phyloP scores from a whole-genome alignment of 2,113 vertebrate species.

The Hemibagrus wyckioides region DNA sequence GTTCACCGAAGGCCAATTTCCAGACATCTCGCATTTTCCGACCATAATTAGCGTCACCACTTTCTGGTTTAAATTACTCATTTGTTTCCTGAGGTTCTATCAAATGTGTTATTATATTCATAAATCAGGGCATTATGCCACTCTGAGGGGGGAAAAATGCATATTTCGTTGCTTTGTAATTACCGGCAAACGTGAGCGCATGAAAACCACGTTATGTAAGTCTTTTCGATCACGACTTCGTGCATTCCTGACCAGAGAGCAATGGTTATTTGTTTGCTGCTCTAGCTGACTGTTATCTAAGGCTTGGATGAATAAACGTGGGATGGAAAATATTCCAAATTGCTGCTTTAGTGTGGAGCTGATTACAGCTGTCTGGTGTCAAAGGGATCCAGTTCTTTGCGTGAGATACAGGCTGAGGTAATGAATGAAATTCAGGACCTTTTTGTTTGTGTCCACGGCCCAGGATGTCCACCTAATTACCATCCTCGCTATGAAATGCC shows the following conservation, averaged over 20 bases:
- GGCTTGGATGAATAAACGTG: slow-evolving; percentile 14
- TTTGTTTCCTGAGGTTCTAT: slow-evolving; percentile 3
- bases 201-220: not conserved
- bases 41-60: slow-evolving; percentile 17
- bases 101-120: not conserved
- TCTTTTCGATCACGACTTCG: not conserved
- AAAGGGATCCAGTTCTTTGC: slow-evolving; percentile 16
- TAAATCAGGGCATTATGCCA: not conserved
- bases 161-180: not conserved
- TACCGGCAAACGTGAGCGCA: not conserved
- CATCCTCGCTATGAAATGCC: slow-evolving; percentile 63
- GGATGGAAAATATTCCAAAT: slow-evolving; percentile 44
- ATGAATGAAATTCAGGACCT: slow-evolving; percentile 61
- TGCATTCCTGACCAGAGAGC: slow-evolving; percentile 26
- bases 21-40: slow-evolving; percentile 19
- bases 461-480: slow-evolving; percentile 71
- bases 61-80: slow-evolving; percentile 24
- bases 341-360: slow-evolving; percentile 15
- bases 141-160: not conserved
- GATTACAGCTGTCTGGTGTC: slow-evolving; percentile 46
- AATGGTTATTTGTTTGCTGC: slow-evolving; percentile 17
- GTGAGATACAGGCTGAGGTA: slow-evolving; percentile 35
- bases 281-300: slow-evolving; percentile 39
- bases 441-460: slow-evolving; percentile 44
- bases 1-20: slow-evolving; percentile 24